Percentiles rank a stretch among this genome's conserved stretches.
phyloP scores from a whole-genome alignment of 2,888 invertebrate genomes.

The Tuberolachnus salignus region DNA sequence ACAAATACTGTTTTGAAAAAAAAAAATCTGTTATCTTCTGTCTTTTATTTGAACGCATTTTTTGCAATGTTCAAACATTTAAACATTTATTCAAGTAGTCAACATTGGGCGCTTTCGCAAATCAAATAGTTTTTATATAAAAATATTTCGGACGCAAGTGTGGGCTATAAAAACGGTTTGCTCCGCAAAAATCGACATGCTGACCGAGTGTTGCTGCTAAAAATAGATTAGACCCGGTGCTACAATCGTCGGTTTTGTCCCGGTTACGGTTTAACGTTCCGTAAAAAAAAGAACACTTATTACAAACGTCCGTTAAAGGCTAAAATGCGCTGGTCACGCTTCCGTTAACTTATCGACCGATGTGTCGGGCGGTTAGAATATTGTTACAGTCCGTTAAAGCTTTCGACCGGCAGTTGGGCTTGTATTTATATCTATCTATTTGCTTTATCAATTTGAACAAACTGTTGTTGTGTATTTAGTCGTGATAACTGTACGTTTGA shows the following conservation, averaged over 20 bases:
- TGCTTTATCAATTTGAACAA: background rate
- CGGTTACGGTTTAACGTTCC: conserved; percentile 14
- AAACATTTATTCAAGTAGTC: no score
- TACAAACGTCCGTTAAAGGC: conserved; percentile 1
- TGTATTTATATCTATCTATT: background rate
- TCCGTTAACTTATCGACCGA: conserved; percentile 10
- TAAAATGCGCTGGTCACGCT: background rate
- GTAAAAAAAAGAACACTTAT: background rate
- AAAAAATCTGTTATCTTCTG: no score
- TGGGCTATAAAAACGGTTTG: no score
- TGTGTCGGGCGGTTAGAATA: conserved; percentile 12
- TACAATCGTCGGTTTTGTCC: conserved; percentile 10
- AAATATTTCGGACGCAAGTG: no score
- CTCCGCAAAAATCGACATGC: no score
- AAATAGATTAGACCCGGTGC: conserved; percentile 5
- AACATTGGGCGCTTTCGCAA: no score
- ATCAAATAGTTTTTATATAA: no score
- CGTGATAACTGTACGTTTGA: background rate
- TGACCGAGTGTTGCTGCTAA: no score
- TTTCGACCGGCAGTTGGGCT: background rate
- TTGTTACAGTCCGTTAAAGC: conserved; percentile 11
- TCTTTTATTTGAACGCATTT: no score
- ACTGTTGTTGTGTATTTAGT: background rate
- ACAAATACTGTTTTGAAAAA: no score
- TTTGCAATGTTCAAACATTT: no score